phyloP scores from a whole-genome alignment of 2,888 invertebrate species.

The Mesorhabditis sp. region DNA sequence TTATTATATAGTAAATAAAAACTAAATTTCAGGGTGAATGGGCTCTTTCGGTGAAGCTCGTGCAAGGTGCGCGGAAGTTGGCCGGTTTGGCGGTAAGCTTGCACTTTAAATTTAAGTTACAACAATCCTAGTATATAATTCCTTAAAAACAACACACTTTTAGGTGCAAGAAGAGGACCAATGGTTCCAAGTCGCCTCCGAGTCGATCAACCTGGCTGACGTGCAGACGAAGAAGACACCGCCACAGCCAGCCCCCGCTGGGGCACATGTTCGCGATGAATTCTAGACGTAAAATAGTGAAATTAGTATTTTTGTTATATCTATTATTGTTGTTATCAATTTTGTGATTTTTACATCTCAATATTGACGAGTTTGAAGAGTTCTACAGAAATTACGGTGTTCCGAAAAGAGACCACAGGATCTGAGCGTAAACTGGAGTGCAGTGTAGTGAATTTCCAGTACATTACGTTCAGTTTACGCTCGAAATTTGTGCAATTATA shows the following conservation, averaged over 20 bases:
- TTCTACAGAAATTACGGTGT: too few relatives aligned
- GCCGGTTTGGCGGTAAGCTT: slow-evolving; percentile 20
- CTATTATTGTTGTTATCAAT: neutral
- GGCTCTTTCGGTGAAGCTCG: slow-evolving; percentile 31
- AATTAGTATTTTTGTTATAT: neutral
- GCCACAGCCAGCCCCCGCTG: neutral
- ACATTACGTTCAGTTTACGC: too few relatives aligned
- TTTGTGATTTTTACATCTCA: neutral
- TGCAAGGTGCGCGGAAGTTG: slow-evolving; percentile 25
- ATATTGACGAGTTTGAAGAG: neutral
- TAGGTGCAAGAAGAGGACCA: slow-evolving; percentile 1
- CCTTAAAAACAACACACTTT: neutral
- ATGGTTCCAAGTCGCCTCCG: slow-evolving; percentile 1
- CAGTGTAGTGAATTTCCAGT: too few relatives aligned
- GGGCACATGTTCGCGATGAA: neutral
- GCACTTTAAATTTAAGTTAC: too few relatives aligned
- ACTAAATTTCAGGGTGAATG: slow-evolving; percentile 29
- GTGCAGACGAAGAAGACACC: neutral
- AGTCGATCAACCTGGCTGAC: neutral
- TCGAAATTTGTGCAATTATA: too few relatives aligned
- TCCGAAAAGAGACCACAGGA: too few relatives aligned
- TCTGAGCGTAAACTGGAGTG: too few relatives aligned
- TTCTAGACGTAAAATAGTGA: neutral
- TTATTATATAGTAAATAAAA: neutral
- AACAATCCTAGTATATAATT: too few relatives aligned